Percentiles rank a stretch among this genome's conserved stretches.
Conservation (phyloP, 2,888 invertebrate genomes). For the Oscheius sp. region DNA sequence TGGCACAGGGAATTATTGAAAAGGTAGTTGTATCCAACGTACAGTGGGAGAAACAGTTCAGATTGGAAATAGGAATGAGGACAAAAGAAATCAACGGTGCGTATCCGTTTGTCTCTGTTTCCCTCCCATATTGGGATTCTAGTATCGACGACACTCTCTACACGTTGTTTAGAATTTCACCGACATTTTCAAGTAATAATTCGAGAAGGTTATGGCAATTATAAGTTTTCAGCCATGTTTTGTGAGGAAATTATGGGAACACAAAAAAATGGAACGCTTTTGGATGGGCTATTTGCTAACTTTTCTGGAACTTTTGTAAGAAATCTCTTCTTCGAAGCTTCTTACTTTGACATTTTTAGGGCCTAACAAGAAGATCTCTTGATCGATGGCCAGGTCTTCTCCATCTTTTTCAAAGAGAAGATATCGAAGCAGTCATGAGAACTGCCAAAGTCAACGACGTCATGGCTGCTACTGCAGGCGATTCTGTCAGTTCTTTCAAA, state of each 20-base stretch:
- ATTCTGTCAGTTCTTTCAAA: constrained; percentile 6
- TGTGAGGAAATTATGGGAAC: constrained; percentile 27
- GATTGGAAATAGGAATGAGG: constrained; percentile 34
- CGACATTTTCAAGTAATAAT: neutral
- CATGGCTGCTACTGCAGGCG: constrained; percentile 25
- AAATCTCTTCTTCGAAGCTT: neutral
- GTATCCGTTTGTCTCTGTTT: constrained; percentile 22
- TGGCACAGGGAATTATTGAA: constrained; percentile 28
- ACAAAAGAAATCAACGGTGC: constrained; percentile 19
- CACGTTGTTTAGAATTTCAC: neutral
- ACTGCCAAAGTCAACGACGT: constrained; percentile 7
- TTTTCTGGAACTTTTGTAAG: constrained; percentile 28
- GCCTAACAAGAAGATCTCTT: neutral
- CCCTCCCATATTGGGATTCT: constrained; percentile 33
- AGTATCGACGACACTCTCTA: constrained; percentile 16
- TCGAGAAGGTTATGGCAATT: neutral
- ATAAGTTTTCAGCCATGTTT: constrained; percentile 17
- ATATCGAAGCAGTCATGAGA: constrained; percentile 7
- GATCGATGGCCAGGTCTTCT: constrained; percentile 25
- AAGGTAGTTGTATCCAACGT: constrained; percentile 7
- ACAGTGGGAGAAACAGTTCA: too few relatives aligned
- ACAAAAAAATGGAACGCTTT: constrained; percentile 21
- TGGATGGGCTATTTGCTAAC: constrained; percentile 29
- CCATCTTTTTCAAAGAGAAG: constrained; percentile 1
- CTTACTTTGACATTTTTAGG: constrained; percentile 12